Conservation (phyloP, 30 jellyfish, hydroid and myxozoan genomes). For the Hydractinia symbiolongicarpus region DNA sequence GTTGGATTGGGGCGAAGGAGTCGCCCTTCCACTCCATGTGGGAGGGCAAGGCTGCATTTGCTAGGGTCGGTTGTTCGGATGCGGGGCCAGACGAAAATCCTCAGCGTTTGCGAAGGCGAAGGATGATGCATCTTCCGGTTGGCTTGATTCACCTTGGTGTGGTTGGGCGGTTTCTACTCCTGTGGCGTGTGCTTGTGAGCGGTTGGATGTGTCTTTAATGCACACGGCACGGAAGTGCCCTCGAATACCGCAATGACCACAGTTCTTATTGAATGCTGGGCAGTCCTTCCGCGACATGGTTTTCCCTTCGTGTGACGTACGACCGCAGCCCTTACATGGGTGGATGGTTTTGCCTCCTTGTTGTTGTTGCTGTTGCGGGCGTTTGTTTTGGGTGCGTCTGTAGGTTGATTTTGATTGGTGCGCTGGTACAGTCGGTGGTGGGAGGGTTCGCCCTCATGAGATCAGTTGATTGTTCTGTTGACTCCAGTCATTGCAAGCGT, state of each 20-base stretch:
- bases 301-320: neutral
- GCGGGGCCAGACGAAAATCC: conserved; percentile 25
- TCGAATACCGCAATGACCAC: neutral
- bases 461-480: conserved; percentile 21
- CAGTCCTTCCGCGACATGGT: neutral
- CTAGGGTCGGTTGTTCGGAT: neutral
- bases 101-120: conserved; percentile 1
- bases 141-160: too few relatives aligned
- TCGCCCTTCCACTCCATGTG: conserved; percentile 11
- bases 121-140: neutral
- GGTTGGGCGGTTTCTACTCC: too few relatives aligned
- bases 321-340: conserved; percentile 6
- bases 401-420: too few relatives aligned
- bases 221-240: neutral
- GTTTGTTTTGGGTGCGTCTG: too few relatives aligned
- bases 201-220: neutral
- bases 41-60: neutral
- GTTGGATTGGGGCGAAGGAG: neutral
- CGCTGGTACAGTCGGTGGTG: too few relatives aligned
- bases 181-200: too few relatives aligned
- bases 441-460: neutral
- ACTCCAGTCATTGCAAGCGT: conserved; percentile 7
- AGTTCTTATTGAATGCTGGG: neutral
- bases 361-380: too few relatives aligned
- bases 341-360: too few relatives aligned